Evolutionary conservation across 2,797 vertebrate genomes (phyloP), one percentile per base, ranked within the genome.

Genomic region (Telmatherina bonti): DNA sequence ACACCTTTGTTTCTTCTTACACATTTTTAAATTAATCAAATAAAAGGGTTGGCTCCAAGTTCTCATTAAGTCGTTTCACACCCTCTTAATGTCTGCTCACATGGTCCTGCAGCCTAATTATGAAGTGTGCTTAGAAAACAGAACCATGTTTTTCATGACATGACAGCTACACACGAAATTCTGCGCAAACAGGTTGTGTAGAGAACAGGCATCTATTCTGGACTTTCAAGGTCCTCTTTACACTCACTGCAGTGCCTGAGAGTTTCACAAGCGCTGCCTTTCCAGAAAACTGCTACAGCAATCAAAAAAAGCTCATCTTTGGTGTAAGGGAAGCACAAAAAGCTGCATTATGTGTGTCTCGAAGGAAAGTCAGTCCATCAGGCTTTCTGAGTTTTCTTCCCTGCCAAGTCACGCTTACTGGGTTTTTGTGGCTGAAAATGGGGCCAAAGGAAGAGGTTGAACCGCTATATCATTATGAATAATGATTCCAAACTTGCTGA

Each of bases 121-220:
- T 72, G 75, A 71, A 87, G 65, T 75, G 68, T 9, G 71, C 79
- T 88, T 60, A 76, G 81, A 91, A 85, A 89, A 91, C 88, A 86
- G 67, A 88, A 85, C 78, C 78, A 22, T 63, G 81, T 72, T 83
- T 86, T 79, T 72, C 76, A 79, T 87, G 78, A 87, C 83, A 80
- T 90, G 80, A 85, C 92, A 91, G 88, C 83, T 80, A 69, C 84
- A 76, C 88, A 90, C 81, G 29, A 93, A 86, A 92, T 92, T 92
- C 89, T 92, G 88, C 88, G 90, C 90, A 89, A 90, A 92, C 90
- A 89, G 85, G 85, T 90, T 88, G 85, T 76, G 85, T 68, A 68
- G 86, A 64, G 89, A 87, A 70, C 55, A 51, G 66, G 26, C 67
- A 63, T 80, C 91, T 90, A 86, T 87, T 90, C 79, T 53, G 62